Conservation (phyloP, 1,140 invertebrate genomes). For the Drosophila equinoxialis region DNA sequence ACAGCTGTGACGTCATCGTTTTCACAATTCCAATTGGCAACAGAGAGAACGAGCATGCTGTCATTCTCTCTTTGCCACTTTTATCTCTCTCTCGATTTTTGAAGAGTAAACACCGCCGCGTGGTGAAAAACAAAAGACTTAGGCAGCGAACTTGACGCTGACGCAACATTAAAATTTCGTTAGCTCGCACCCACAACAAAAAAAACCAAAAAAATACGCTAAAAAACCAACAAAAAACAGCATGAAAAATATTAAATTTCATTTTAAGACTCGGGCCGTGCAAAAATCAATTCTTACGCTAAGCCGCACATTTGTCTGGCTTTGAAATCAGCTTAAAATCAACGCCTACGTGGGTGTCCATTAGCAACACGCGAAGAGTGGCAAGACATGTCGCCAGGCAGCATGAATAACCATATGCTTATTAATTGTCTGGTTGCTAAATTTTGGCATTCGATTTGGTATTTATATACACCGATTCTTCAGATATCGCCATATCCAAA, state of each 20-base stretch:
- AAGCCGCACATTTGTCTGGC: conserved; percentile 77
- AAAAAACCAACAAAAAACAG: conserved; percentile 11
- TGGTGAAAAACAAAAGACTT: conserved; percentile 65
- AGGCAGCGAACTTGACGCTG: conserved; percentile 69
- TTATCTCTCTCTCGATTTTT: not conserved
- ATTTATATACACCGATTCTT: conserved; percentile 23
- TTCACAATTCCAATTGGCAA: conserved; percentile 71
- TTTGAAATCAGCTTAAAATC: conserved; percentile 81
- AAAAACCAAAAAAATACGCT: conserved; percentile 9
- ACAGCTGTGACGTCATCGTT: conserved; percentile 72
- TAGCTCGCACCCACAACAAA: not conserved
- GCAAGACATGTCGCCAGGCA: conserved; percentile 14
- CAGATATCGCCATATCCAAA: conserved; percentile 20
- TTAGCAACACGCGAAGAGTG: conserved; percentile 16
- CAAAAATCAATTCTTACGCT: conserved; percentile 69
- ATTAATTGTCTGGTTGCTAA: conserved; percentile 52
- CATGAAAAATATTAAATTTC: conserved; percentile 69
- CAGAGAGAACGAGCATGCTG: conserved; percentile 7
- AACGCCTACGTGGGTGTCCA: conserved; percentile 77
- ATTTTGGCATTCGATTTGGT: conserved; percentile 64
- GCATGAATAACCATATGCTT: conserved; percentile 68
- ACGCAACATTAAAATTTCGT: conserved; percentile 38
- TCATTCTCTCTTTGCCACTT: conserved; percentile 34
- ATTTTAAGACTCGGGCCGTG: conserved; percentile 46
- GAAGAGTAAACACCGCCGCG: not conserved